Evolutionary conservation across 2,797 vertebrate genomes (phyloP).

Genomic region (Natrix natrix): DNA sequence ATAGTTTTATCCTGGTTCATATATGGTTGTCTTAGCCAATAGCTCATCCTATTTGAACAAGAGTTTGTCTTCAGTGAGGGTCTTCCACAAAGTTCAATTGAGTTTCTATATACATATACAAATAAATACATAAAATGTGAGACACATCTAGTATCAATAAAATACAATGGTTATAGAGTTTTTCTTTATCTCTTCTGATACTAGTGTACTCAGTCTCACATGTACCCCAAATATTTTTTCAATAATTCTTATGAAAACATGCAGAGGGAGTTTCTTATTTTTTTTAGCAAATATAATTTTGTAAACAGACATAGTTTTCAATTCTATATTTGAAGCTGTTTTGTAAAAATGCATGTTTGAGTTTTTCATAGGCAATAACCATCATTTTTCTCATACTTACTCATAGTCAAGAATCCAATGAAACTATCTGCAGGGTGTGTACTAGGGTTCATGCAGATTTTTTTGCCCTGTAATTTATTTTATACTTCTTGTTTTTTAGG

Average conservation of each 20-base stretch:
- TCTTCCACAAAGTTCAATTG: background rate
- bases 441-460: background rate
- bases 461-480: conserved; percentile 5
- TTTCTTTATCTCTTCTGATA: background rate
- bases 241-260: background rate
- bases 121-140: background rate
- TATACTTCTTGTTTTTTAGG: conserved; percentile 70
- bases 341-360: background rate
- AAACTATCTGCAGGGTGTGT: background rate
- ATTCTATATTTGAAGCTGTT: background rate
- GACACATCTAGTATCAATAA: background rate
- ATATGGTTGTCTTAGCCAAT: background rate
- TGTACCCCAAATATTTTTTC: background rate
- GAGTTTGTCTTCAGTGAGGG: background rate
- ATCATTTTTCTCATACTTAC: background rate
- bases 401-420: background rate
- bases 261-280: background rate
- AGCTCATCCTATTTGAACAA: background rate
- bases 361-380: background rate
- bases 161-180: background rate
- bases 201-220: background rate
- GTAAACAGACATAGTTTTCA: background rate
- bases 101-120: background rate
- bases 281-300: background rate
- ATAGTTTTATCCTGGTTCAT: background rate